These are phyloP conservation scores for Vombatus ursinus DNA, from an alignment of 2,113 vertebrate genomes.

Conservation along the genomic window DNA sequence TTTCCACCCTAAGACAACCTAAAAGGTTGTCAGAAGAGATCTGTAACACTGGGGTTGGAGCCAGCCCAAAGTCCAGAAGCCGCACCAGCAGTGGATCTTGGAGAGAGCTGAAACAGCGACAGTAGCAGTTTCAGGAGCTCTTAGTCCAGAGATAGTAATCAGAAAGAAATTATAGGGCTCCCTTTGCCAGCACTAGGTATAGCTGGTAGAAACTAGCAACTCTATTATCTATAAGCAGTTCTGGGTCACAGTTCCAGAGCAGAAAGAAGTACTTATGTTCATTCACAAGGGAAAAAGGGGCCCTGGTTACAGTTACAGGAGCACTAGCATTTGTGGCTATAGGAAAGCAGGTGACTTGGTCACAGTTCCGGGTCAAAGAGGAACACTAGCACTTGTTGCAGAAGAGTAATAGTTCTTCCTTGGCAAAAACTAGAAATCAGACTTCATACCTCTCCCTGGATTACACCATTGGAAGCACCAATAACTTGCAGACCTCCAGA, in stretches of 20 bases:
- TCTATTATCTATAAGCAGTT: neutral
- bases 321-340: neutral
- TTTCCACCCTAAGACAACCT: neutral
- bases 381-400: neutral
- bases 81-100: neutral
- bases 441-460: neutral
- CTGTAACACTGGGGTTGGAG: neutral
- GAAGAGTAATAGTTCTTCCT: neutral
- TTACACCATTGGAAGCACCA: neutral
- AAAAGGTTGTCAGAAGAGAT: neutral
- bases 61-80: neutral
- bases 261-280: neutral
- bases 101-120: neutral
- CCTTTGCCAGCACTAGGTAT: neutral
- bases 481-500: neutral
- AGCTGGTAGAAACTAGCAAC: neutral
- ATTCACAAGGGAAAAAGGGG: neutral
- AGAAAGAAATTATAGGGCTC: neutral
- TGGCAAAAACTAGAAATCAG: neutral
- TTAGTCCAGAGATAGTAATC: neutral
- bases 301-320: neutral
- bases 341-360: neutral
- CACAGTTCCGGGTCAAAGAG: neutral
- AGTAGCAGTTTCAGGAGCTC: neutral
- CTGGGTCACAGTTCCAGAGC: no score